Evolutionary conservation across 2,113 vertebrate genomes (phyloP).

Genomic region (Paradoxurus hermaphroditus): DNA sequence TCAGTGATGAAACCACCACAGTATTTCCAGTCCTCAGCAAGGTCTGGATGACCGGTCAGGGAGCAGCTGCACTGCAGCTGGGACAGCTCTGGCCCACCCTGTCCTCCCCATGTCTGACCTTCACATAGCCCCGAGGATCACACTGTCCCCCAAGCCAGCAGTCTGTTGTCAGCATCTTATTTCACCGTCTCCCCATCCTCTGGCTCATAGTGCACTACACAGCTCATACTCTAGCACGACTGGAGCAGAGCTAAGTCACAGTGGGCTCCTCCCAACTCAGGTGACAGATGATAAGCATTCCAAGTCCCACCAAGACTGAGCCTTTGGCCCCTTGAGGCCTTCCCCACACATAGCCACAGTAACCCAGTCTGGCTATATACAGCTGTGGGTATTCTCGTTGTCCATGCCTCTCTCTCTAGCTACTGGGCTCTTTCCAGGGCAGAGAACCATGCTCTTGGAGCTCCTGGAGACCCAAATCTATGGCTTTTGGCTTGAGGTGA

Average conservation of each 20-base stretch:
- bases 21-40: constrained; percentile 4
- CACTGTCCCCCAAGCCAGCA: constrained; percentile 49
- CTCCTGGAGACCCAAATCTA: neutral
- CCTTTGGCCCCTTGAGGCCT: neutral
- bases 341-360: neutral
- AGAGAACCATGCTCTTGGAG: neutral
- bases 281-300: neutral
- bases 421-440: neutral
- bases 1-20: constrained; percentile 27
- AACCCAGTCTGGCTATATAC: neutral
- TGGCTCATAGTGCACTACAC: neutral
- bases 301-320: neutral
- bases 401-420: neutral
- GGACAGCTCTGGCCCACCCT: constrained; percentile 14
- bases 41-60: constrained; percentile 70
- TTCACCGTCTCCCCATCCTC: constrained; percentile 43
- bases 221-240: neutral
- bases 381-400: neutral
- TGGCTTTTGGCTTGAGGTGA: neutral
- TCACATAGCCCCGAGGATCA: constrained; percentile 44
- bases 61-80: constrained; percentile 73
- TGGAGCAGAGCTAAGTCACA: neutral
- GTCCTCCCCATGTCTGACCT: constrained; percentile 64
- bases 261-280: neutral
- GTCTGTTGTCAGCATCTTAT: constrained; percentile 59